These are phyloP conservation scores for Chymomyza fuscimana DNA, from an alignment of 2,888 invertebrate genomes.

Conservation along the genomic window DNA sequence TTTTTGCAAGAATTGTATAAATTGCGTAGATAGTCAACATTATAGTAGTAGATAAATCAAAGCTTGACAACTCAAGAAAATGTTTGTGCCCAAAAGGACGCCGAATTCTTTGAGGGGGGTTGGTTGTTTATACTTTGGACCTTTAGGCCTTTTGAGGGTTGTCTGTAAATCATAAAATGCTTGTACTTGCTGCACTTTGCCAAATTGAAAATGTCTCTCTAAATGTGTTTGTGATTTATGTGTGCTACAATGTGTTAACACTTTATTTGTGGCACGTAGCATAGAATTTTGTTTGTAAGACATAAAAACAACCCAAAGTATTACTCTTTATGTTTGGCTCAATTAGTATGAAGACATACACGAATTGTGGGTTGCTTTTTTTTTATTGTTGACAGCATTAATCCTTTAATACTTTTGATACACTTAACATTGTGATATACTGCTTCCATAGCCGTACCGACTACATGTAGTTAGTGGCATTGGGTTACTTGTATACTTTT, in stretches of 20 bases:
- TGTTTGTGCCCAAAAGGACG: neutral
- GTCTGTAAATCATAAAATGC: conserved; percentile 34
- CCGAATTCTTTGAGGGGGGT: neutral
- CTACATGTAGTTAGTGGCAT: no score
- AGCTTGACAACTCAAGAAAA: conserved; percentile 48
- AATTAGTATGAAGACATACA: neutral
- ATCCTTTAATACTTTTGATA: no score
- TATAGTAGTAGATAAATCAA: conserved; percentile 53
- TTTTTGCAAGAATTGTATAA: conserved; percentile 37
- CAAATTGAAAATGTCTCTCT: conserved; percentile 60
- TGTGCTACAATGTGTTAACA: conserved; percentile 53
- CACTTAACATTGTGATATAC: no score
- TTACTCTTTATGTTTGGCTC: neutral
- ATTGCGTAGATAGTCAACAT: neutral
- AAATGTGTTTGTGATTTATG: conserved; percentile 52
- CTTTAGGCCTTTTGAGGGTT: conserved; percentile 18
- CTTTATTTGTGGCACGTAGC: conserved; percentile 60
- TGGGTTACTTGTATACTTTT: no score
- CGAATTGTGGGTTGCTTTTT: no score
- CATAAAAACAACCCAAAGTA: neutral
- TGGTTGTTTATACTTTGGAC: neutral
- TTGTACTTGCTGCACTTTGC: conserved; percentile 55
- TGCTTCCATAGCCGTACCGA: no score
- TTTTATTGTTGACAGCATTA: no score
- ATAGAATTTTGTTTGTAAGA: no score